These are phyloP conservation scores for Orthosia cruda DNA, from an alignment of 2,888 invertebrate species.

Conservation along the genomic window DNA sequence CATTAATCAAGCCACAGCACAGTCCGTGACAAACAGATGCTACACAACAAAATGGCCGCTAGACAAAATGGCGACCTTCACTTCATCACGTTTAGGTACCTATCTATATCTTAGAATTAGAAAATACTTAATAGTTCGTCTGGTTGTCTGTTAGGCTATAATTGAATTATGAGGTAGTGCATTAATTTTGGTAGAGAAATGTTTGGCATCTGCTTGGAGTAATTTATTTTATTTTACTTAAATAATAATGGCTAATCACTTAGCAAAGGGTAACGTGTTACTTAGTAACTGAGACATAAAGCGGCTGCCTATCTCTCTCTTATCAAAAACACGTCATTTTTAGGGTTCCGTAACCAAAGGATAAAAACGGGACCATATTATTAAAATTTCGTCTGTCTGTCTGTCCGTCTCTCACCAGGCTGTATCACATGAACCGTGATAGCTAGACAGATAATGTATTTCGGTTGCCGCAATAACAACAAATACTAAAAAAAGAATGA, in stretches of 20 bases:
- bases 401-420: no score
- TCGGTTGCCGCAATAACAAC: no score
- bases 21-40: constrained; percentile 60
- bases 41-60: constrained; percentile 37
- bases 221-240: background rate
- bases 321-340: no score
- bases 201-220: constrained; percentile 1
- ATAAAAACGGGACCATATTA: no score
- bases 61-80: background rate
- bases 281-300: no score
- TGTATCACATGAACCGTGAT: no score
- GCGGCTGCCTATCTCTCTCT: no score
- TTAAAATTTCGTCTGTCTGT: no score
- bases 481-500: no score
- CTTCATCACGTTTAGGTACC: constrained; percentile 7
- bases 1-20: constrained; percentile 61
- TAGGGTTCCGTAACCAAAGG: no score
- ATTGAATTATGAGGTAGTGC: constrained; percentile 9
- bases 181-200: background rate
- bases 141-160: background rate
- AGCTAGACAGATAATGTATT: no score
- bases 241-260: background rate
- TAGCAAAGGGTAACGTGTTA: background rate
- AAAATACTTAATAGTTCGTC: background rate
- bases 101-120: background rate